Base-by-base conservation (phyloP, 2,113 vertebrate species). In the Marcusenius ussheri region DNA sequence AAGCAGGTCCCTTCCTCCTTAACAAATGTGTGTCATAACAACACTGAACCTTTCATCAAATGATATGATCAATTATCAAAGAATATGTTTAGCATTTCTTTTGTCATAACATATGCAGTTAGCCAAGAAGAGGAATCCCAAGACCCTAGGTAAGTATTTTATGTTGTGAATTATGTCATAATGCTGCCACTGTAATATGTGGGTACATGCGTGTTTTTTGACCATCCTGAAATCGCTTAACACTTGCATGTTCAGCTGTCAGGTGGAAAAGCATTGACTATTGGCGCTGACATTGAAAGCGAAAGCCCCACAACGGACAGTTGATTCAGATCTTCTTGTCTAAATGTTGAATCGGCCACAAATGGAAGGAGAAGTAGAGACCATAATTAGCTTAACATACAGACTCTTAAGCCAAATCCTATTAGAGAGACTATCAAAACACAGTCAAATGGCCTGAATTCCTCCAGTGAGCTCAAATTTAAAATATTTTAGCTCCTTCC, bases 301-400 rank as follows among this genome's bases (percentile, higher is more conserved):
- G 42, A 58, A 88, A 83, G 77, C 49, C 90, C 77, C 50, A 19
- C 46, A 24, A 49, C 5, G n/a, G 90, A 62, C 17, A 39, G 70
- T 90, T 88, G 31, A 46, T 58, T 88, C 58, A 46, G n/a, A 88
- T 88, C 66, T 62, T 35, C 87, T 35, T 88, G 90, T 90, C 77
- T 66, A 83, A 90, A 90, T 88, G 74, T 58, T 56, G 50, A 90
- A 88, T 17, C 66, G 27, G 51, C 90, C 77, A 58, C 70, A 62
- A 84, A 88, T 88, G 87, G 87, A 87, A 80, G 85, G 58, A 90
- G 49, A 83, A 83, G 15, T 87, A 35, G 87, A 62, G 90, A 45
- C 50, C 35, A 83, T 90, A 91, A 91, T 91, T 91, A 88, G 88
- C 90, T 88, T 90, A 91, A 89, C 90, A 89, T 89, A 88, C 19